Percentiles rank a stretch among this genome's conserved stretches.
phyloP scores from a whole-genome alignment of 2,797 vertebrate species.

The Lemur catta region DNA sequence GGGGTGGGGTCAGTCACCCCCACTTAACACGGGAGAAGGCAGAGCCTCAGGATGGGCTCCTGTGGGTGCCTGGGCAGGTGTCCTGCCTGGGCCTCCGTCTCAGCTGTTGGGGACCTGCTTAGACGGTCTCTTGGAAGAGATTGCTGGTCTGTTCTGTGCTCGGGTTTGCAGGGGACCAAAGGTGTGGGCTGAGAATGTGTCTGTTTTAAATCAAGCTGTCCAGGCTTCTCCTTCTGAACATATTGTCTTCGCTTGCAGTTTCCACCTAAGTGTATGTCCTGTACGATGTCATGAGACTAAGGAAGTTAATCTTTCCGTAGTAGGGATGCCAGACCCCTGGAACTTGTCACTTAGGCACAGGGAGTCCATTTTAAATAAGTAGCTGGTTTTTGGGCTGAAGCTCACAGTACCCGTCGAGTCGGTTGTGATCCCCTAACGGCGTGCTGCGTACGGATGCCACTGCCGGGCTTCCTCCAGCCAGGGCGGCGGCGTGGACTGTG shows the following conservation, averaged over 20 bases:
- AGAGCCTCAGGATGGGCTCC: rapidly evolving
- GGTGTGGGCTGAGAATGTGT: rapidly evolving
- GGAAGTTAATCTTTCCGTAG: neutral
- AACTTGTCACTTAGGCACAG: neutral
- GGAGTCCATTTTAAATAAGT: neutral
- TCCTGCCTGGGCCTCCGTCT: neutral
- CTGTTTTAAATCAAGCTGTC: neutral
- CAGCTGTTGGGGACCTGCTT: rapidly evolving
- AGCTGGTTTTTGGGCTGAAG: neutral
- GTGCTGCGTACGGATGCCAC: neutral
- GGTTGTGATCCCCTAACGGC: rapidly evolving
- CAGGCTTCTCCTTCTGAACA: too few species aligned
- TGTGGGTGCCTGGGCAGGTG: neutral
- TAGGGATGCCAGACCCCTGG: neutral
- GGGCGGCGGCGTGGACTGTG: rapidly evolving
- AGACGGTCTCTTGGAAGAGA: neutral
- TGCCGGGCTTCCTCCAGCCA: neutral
- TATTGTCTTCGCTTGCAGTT: too few species aligned
- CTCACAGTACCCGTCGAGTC: rapidly evolving
- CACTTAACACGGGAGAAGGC: neutral
- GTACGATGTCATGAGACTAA: neutral
- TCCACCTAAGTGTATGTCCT: neutral
- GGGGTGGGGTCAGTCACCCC: neutral
- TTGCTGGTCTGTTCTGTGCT: too few species aligned
- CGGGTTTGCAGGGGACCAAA: rapidly evolving